A percentile compares a stretch with the other conserved stretches of the same genome.
Evolutionary conservation across 92 coral and sea anemone species (phyloP).

Genomic region (Actinernus sp.): DNA sequence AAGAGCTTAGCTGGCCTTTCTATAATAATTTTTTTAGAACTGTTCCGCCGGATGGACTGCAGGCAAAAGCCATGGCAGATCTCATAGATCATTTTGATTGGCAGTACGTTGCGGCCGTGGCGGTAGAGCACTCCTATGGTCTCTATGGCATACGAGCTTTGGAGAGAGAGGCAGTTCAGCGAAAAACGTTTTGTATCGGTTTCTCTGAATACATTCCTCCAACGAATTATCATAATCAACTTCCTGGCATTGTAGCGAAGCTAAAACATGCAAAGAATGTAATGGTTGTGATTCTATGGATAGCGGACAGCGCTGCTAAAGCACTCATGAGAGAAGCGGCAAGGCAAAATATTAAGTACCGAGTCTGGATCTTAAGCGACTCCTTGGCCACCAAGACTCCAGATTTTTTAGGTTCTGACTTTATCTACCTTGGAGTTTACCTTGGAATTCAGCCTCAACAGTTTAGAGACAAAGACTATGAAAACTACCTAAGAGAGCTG

Average conservation of each 20-base stretch:
- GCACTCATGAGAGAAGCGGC: slow-evolving; percentile 68
- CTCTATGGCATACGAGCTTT: slow-evolving; percentile 74
- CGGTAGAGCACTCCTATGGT: slow-evolving; percentile 80
- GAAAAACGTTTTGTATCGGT: slow-evolving; percentile 73
- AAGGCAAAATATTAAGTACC: slow-evolving; percentile 48
- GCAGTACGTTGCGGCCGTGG: slow-evolving; percentile 78
- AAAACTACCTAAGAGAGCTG: slow-evolving; percentile 27
- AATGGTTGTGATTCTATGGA: slow-evolving; percentile 79
- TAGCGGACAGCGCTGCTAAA: slow-evolving; percentile 57
- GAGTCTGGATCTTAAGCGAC: slow-evolving; percentile 84
- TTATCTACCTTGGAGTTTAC: slow-evolving; percentile 61
- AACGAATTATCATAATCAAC: slow-evolving; percentile 29
- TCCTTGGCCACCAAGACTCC: slow-evolving; percentile 73
- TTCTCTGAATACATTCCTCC: slow-evolving; percentile 73
- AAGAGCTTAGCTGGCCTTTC: slow-evolving; percentile 77
- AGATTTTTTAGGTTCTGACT: slow-evolving; percentile 56
- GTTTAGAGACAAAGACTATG: slow-evolving; percentile 45
- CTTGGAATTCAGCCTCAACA: slow-evolving; percentile 71
- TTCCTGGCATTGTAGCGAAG: slow-evolving; percentile 41
- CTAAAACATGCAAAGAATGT: slow-evolving; percentile 50
- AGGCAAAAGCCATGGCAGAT: slow-evolving; percentile 84
- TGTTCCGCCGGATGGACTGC: slow-evolving; percentile 66
- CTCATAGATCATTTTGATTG: slow-evolving; percentile 65
- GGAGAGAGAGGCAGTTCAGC: slow-evolving; percentile 56
- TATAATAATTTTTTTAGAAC: slow-evolving; percentile 66